phyloP scores from a whole-genome alignment of 2,888 invertebrate species.

The Galerucella nymphaeae region DNA sequence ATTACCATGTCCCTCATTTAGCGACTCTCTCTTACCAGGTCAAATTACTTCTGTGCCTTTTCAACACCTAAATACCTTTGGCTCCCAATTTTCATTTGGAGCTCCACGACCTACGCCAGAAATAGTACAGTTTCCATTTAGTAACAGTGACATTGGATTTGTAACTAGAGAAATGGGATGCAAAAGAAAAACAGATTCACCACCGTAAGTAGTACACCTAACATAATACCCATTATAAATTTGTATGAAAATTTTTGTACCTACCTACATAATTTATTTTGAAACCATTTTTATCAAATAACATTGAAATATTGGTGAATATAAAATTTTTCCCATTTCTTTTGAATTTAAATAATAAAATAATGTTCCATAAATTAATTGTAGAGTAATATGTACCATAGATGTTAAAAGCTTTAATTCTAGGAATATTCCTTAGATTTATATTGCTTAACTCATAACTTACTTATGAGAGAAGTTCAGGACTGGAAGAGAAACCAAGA shows the following conservation, averaged over 20 bases:
- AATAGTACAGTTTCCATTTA: slow-evolving; percentile 55
- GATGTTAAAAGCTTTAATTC: slow-evolving; percentile 1
- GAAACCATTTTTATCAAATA: too few relatives aligned
- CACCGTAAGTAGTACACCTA: slow-evolving; percentile 57
- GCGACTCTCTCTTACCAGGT: background rate
- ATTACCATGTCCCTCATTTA: slow-evolving; percentile 7
- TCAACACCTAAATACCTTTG: slow-evolving; percentile 6
- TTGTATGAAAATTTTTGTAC: too few relatives aligned
- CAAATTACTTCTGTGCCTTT: background rate
- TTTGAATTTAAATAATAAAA: too few relatives aligned
- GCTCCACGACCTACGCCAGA: slow-evolving; percentile 38
- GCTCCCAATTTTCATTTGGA: slow-evolving; percentile 47
- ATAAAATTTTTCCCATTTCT: too few relatives aligned
- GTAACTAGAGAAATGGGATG: slow-evolving; percentile 43
- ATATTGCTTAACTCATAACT: too few relatives aligned
- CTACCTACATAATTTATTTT: too few relatives aligned
- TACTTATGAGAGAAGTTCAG: too few relatives aligned
- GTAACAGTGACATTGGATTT: slow-evolving; percentile 40
- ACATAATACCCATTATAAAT: background rate
- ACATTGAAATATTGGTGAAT: too few relatives aligned
- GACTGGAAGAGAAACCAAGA: too few relatives aligned
- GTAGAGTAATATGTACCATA: background rate
- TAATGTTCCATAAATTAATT: too few relatives aligned
- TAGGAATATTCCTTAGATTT: too few relatives aligned
- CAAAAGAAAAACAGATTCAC: slow-evolving; percentile 61